Percentiles rank a stretch among this genome's conserved stretches.
These are phyloP conservation scores for Drosophila bunnanda DNA, from an alignment of 2,888 invertebrate species.

Conservation along the genomic window DNA sequence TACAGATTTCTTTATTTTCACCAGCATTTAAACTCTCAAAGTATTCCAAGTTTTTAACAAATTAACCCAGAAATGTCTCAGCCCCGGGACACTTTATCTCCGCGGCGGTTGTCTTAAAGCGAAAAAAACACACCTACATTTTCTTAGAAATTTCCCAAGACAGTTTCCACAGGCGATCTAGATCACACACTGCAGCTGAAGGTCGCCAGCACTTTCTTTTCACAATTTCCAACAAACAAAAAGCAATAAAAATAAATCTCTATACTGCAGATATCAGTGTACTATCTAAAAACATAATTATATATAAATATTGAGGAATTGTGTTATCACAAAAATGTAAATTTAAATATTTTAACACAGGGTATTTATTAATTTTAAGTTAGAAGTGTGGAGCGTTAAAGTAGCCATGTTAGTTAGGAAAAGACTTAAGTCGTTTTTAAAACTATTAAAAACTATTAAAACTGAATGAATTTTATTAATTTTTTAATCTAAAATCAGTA, in stretches of 20 bases:
- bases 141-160: conserved; percentile 24
- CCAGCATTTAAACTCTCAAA: neutral
- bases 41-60: neutral
- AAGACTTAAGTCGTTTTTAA: too few species aligned
- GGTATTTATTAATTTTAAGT: too few species aligned
- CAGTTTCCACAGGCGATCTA: conserved; percentile 17
- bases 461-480: too few species aligned
- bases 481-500: too few species aligned
- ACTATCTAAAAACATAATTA: too few species aligned
- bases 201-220: conserved; percentile 27
- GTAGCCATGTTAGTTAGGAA: too few species aligned
- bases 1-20: neutral
- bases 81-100: neutral
- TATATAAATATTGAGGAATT: too few species aligned
- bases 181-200: conserved; percentile 23
- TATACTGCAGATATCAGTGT: neutral
- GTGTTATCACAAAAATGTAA: too few species aligned
- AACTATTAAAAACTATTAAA: too few species aligned
- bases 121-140: conserved; percentile 24
- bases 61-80: conserved; percentile 4
- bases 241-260: neutral
- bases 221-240: neutral
- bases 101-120: conserved; percentile 1
- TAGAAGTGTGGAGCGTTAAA: too few species aligned
- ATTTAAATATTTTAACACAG: too few species aligned